These are phyloP conservation scores for Pygathrix nemaeus DNA, from an alignment of 2,113 vertebrate species.

Conservation along the genomic window DNA sequence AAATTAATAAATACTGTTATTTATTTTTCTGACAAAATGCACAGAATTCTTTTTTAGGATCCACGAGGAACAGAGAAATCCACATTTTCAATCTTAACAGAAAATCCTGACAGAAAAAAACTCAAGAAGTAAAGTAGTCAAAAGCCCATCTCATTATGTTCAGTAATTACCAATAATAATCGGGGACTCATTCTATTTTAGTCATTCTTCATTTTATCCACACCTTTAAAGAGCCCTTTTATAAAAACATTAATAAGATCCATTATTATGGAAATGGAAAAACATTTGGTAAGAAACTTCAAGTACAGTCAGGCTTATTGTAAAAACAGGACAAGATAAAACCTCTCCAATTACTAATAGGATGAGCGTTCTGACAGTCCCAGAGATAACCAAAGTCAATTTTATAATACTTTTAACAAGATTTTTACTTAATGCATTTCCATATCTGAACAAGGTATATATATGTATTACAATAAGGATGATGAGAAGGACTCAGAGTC, in stretches of 20 bases:
- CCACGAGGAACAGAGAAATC: not conserved
- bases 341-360: slow-evolving; percentile 49
- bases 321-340: slow-evolving; percentile 67
- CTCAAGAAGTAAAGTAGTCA: slow-evolving; percentile 27
- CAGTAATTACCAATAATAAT: slow-evolving; percentile 47
- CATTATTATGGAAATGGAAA: slow-evolving; percentile 71
- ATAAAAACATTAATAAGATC: slow-evolving; percentile 62
- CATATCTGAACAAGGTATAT: slow-evolving; percentile 37
- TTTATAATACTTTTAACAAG: slow-evolving; percentile 50
- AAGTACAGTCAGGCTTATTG: slow-evolving; percentile 47
- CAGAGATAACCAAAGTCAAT: slow-evolving; percentile 60
- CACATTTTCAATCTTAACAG: slow-evolving; percentile 36
- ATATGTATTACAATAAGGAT: not conserved
- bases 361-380: slow-evolving; percentile 58
- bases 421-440: slow-evolving; percentile 62
- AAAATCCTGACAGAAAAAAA: slow-evolving; percentile 36
- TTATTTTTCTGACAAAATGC: slow-evolving; percentile 44
- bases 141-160: not conserved
- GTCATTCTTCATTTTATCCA: slow-evolving; percentile 53
- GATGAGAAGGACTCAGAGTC: not conserved
- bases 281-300: slow-evolving; percentile 58
- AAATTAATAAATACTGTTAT: slow-evolving; percentile 23
- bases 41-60: not conserved
- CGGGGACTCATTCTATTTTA: slow-evolving; percentile 7
- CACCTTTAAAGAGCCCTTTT: slow-evolving; percentile 35